Conservation (phyloP, 1,140 invertebrate species). For the Drosophila elegans region DNA sequence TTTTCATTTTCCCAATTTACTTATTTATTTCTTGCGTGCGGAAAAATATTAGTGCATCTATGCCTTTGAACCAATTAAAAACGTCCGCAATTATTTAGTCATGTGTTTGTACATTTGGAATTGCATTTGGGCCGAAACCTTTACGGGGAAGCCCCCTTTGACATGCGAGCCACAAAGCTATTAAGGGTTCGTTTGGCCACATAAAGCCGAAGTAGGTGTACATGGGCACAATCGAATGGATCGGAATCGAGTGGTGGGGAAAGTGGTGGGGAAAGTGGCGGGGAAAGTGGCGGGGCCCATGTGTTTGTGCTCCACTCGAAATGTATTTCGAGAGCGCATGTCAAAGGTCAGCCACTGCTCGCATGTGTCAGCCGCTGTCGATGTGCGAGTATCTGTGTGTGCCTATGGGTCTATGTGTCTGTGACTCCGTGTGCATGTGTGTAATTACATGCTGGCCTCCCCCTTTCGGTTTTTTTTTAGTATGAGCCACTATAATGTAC, state of each 20-base stretch:
- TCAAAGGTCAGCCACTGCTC: slow-evolving; percentile 70
- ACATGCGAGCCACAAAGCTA: slow-evolving; percentile 42
- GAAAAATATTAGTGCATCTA: not conserved
- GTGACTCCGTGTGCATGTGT: slow-evolving; percentile 16
- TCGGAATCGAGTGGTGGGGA: not conserved
- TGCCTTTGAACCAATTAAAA: slow-evolving; percentile 32
- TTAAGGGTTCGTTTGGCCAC: slow-evolving; percentile 50
- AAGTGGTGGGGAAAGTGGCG: not conserved
- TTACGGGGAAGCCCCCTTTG: slow-evolving; percentile 21
- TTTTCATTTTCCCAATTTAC: not conserved
- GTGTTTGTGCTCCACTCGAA: slow-evolving; percentile 67
- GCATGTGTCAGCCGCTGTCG: slow-evolving; percentile 26
- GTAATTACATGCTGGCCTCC: slow-evolving; percentile 75
- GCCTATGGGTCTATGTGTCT: not conserved
- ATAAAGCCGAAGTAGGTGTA: not conserved
- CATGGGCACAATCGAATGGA: slow-evolving; percentile 1
- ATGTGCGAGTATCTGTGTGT: not conserved
- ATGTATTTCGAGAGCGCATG: slow-evolving; percentile 82
- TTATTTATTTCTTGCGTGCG: slow-evolving; percentile 2
- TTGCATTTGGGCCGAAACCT: slow-evolving; percentile 26
- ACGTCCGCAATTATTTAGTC: slow-evolving; percentile 35
- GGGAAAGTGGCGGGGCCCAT: slow-evolving; percentile 20
- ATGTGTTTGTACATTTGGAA: slow-evolving; percentile 37
- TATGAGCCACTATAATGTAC: slow-evolving; percentile 61
- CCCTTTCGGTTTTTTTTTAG: slow-evolving; percentile 66